phyloP scores from a whole-genome alignment of 2,113 vertebrate species.

The Gobiocypris rarus region DNA sequence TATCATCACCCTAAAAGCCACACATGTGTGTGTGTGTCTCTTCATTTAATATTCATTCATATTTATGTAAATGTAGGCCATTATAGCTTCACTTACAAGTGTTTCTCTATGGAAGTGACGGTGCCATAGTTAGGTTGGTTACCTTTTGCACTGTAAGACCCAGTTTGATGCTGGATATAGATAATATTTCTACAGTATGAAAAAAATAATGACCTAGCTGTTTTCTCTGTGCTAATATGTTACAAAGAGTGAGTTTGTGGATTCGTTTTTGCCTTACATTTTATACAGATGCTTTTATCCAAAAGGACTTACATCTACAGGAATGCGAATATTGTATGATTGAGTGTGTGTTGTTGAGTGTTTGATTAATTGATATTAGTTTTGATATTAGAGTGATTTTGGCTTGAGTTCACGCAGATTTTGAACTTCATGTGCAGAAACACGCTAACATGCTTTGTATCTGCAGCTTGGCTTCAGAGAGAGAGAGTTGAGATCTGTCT shows the following conservation, averaged over 20 bases:
- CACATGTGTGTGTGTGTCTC: not conserved
- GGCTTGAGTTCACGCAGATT: slow-evolving; percentile 13
- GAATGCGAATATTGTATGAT: slow-evolving; percentile 5
- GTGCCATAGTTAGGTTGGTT: not conserved
- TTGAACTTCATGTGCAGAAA: not conserved
- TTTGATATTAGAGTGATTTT: slow-evolving; percentile 29
- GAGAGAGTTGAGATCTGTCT: not conserved
- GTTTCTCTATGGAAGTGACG: not conserved
- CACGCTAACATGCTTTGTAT: not conserved
- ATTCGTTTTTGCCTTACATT: not conserved
- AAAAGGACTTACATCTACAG: not conserved
- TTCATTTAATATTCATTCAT: not conserved
- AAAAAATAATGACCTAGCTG: no score
- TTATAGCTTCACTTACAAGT: not conserved
- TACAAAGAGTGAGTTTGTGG: not conserved
- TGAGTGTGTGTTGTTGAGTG: not conserved
- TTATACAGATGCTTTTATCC: not conserved
- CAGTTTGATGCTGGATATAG: not conserved
- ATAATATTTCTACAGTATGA: no score
- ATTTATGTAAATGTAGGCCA: not conserved
- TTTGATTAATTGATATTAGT: slow-evolving; percentile 41
- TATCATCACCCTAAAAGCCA: not conserved
- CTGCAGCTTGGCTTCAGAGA: not conserved
- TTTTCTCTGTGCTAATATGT: not conserved
- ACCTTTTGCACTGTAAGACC: not conserved